Base-by-base conservation (phyloP, 2,888 invertebrate genomes). In the Cabera pusaria region DNA sequence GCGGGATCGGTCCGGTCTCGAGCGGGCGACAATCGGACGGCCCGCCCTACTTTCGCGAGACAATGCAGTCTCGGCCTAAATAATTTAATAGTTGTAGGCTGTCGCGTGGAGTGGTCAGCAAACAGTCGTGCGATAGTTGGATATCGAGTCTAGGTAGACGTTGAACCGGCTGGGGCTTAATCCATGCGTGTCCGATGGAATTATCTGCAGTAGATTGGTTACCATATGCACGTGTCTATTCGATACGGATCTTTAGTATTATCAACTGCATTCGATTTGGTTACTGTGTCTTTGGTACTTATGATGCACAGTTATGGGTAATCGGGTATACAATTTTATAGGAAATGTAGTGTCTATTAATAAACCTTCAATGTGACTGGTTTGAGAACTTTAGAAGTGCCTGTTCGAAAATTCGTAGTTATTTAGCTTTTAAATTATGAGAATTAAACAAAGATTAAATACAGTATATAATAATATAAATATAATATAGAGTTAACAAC, bases 41-140 rank as follows among this genome's bases (percentile, higher is more conserved):
- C 43, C 60, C 64, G 61, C 42, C 67, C 64, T 74, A 74, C 72
- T 72, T 77, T 72, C 78, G 79, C 84, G 83, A 79, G 77, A 86
- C 86, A 82, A 87, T 83, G 71, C 79, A 72, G 72, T 75, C 78
- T 66, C 71, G 63, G 66, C 73, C 79, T 81, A 84, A 84, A 86
- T 86, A 83, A 86, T 85, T 79, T 84, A 82, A 81, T 83, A 83
- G 82, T 74, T 71, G 66, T 68, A 66, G 70, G 62, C 64, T 63
- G 53, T 39, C 56, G 57, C 59, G 59, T 73, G 51, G 71, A 85
- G 80, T 65, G 70, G 58, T 80, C 54, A 43, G 76, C 79, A 83
- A 83, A 84, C 71, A 86, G 60, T 38, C 23, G 31, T 27, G 22
- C 22, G 44, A 37, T 43, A 26, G 35, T 38, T 19, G 37, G 8